Conservation (phyloP, 2,888 invertebrate genomes). For the Marasmarcha lunaedactyla region DNA sequence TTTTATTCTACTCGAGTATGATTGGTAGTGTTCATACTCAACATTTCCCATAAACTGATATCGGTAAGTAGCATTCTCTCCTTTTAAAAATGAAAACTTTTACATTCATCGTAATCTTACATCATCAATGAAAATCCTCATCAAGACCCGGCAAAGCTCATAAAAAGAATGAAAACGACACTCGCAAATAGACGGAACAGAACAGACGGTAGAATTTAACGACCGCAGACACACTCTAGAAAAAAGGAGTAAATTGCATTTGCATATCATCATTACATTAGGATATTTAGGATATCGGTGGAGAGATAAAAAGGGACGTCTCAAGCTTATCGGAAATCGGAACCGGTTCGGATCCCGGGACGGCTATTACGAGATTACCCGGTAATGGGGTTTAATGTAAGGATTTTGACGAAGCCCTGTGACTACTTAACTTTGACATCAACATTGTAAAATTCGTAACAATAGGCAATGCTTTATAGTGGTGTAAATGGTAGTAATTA, state of each 20-base stretch:
- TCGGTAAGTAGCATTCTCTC: no score
- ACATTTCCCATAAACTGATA: no score
- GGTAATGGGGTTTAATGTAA: constrained; percentile 22
- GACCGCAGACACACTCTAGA: background rate
- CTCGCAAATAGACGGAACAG: background rate
- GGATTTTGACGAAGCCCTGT: constrained; percentile 13
- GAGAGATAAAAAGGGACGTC: constrained; percentile 17
- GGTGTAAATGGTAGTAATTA: no score
- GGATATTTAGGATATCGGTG: constrained; percentile 15
- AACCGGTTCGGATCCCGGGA: constrained; percentile 16
- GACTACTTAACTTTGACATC: constrained; percentile 12
- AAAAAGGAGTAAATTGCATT: constrained; percentile 17
- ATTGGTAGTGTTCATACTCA: no score
- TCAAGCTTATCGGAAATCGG: constrained; percentile 24
- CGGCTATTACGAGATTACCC: constrained; percentile 28
- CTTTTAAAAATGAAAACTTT: no score
- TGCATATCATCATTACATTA: constrained; percentile 18
- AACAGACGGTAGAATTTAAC: background rate
- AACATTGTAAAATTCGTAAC: no score
- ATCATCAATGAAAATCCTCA: no score
- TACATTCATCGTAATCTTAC: no score
- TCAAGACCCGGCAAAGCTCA: no score
- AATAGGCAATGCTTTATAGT: no score
- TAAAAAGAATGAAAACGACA: background rate
- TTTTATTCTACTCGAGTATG: no score